Base-by-base conservation (phyloP, 30 jellyfish, hydroid and myxozoan genomes). In the Aurelia sp. region DNA sequence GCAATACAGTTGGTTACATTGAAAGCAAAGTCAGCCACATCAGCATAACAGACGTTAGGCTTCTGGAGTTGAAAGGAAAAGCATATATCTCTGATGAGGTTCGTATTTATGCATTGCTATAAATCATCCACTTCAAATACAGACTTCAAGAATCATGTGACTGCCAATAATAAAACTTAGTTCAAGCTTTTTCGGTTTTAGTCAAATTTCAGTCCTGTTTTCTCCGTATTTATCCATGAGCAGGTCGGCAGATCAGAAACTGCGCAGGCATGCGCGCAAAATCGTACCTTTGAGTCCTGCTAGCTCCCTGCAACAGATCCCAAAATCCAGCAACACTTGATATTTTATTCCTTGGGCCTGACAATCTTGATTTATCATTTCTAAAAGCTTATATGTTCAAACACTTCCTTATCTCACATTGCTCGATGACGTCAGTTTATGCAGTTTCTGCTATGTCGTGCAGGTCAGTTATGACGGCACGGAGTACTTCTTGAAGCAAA, bases 51-150 rank as follows among this genome's bases (percentile, higher is more conserved):
- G 83, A 72, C 50, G 18, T 13, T 38, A 27, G 67, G 19, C n/a
- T 72, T 2, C 65, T 38, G 22, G 67, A 72, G 67, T 41, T 72
- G 83, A 72, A 72, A 40, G 67, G 67, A 18, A 67, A 72, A 31
- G 16, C 83, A 72, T 44, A 72, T 41, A 65, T 72, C 16, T 72
- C 67, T 1, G 83, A 72, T 48, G 83, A 72, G 83, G 83, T 72
- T 8, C 27, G 79, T 38, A 38, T 41, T 18, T 18, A 20, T 67
- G 57, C 11, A 62, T 16, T 67, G 35, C 27, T 67, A 16, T 24
- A 67, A 20, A 18, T 50, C 57, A 67, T 18, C 35, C 35, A 18
- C 35, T 20, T 27, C 30, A 16, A 16, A 17, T 30, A 20, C 35
- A 24, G 35, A 17, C n/a, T 15, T 31, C 15, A 72, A 72, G 16